A percentile compares a stretch with the other conserved stretches of the same genome.
Conservation (phyloP, 2,113 vertebrate species). For the Aptenodytes forsteri region DNA sequence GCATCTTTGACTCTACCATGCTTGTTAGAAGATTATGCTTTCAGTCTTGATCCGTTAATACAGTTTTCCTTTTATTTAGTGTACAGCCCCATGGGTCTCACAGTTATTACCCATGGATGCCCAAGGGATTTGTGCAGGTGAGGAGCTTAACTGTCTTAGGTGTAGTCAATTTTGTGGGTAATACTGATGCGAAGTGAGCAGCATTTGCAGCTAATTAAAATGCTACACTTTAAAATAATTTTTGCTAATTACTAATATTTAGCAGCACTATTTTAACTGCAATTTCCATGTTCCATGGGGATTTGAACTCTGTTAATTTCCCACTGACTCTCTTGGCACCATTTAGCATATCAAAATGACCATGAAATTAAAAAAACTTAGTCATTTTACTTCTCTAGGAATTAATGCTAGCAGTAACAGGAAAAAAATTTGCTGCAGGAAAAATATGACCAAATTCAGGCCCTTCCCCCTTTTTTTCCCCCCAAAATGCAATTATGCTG, state of each 20-base stretch:
- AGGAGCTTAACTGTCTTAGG: neutral
- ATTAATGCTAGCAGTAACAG: neutral
- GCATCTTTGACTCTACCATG: neutral
- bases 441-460: neutral
- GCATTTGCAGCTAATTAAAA: neutral
- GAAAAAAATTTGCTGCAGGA: neutral
- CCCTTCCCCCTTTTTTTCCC: neutral
- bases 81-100: neutral
- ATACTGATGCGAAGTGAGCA: neutral
- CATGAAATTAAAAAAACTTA: slow-evolving; percentile 20
- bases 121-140: neutral
- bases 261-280: slow-evolving; percentile 17
- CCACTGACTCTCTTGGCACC: neutral
- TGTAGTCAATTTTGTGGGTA: neutral
- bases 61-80: neutral
- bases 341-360: slow-evolving; percentile 38
- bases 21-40: neutral
- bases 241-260: slow-evolving; percentile 42
- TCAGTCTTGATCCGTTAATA: neutral
- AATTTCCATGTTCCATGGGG: neutral
- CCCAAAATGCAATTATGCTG: neutral
- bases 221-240: slow-evolving; percentile 23
- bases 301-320: slow-evolving; percentile 27
- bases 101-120: neutral
- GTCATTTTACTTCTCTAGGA: neutral